Evolutionary conservation across 2,797 vertebrate genomes (phyloP).

Genomic region (Pelodytes ibericus): DNA sequence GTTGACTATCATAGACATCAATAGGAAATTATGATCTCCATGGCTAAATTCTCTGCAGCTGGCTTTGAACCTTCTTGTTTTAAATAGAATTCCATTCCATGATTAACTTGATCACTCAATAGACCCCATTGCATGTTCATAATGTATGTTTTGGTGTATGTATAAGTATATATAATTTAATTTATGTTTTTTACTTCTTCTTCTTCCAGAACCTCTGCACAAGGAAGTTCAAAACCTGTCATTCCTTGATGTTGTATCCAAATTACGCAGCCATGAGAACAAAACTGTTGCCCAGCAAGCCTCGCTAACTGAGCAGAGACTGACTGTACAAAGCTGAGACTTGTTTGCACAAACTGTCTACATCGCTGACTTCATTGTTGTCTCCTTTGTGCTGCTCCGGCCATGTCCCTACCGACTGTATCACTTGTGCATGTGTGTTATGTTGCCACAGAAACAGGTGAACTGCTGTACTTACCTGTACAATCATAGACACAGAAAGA

Average conservation of each 20-base stretch:
- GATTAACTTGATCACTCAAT: too few relatives aligned
- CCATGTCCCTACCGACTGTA: slow-evolving; percentile 69
- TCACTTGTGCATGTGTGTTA: slow-evolving; percentile 79
- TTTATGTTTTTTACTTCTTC: not conserved
- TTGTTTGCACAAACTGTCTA: slow-evolving; percentile 59
- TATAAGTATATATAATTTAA: slow-evolving; percentile 27
- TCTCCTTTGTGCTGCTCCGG: slow-evolving; percentile 71
- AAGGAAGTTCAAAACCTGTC: slow-evolving; percentile 92
- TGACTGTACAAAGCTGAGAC: slow-evolving; percentile 94
- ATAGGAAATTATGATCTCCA: too few relatives aligned
- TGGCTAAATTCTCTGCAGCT: too few relatives aligned
- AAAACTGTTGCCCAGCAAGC: slow-evolving; percentile 98
- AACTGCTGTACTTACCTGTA: slow-evolving; percentile 78
- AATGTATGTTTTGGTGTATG: not conserved
- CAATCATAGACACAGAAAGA: slow-evolving; percentile 85
- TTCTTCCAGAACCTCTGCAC: slow-evolving; percentile 84
- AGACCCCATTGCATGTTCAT: too few relatives aligned
- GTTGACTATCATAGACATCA: too few relatives aligned
- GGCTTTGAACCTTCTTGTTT: too few relatives aligned
- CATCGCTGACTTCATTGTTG: slow-evolving; percentile 66
- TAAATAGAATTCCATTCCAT: too few relatives aligned
- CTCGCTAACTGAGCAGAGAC: slow-evolving; percentile 95
- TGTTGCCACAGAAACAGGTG: slow-evolving; percentile 66
- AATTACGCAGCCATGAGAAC: slow-evolving; percentile 94
- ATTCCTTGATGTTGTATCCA: slow-evolving; percentile 91